Evolutionary conservation across 2,113 vertebrate genomes (phyloP), one percentile per base, ranked within the genome.

Genomic region (Poecilia latipinna): DNA sequence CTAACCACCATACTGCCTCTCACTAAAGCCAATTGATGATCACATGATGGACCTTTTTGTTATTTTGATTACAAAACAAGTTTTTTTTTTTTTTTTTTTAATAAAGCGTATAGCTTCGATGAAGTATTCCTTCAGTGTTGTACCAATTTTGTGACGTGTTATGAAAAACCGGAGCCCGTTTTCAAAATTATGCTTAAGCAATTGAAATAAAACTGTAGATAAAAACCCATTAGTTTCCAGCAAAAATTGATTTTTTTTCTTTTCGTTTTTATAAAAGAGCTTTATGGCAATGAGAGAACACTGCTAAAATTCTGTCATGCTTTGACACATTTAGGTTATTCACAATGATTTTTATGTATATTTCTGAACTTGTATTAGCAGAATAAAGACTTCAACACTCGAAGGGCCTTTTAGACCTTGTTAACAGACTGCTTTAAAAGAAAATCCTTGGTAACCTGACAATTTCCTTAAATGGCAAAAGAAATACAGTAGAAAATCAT

Each of bases 191-290:
- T 33, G 8, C 33, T 8, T 33, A 33, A 33, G 33, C 33, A 10
- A 35, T 10, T 35, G 35, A 35, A 35, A 10, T 35, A 35, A 35
- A 35, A 35, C 35, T 35, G 35, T 10, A 10, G 84, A 74, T 32
- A 81, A 74, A 89, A 82, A 73, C 61, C 61, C 81, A 60, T 72
- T 69, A 69, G 62, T 42, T 61, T 24, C 61, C 69, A 65, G 77
- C 75, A 71, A 76, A 83, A 79, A 62, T 75, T 65, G 4, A 54
- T 19, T 78, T 61, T 10, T 39, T 77, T 51, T 68, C 75, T 51
- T 86, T 78, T 82, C 37, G 76, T 80, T 74, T 74, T 77, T 64
- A 85, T 44, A 77, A 75, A 33, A 72, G 65, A 68, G 64, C 61
- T 80, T 80, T 90, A 72, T 85, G 24, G 1, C 63, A 42, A 65